These are phyloP conservation scores for Pangasianodon hypophthalmus DNA, from an alignment of 2,113 vertebrate genomes.

Conservation along the genomic window DNA sequence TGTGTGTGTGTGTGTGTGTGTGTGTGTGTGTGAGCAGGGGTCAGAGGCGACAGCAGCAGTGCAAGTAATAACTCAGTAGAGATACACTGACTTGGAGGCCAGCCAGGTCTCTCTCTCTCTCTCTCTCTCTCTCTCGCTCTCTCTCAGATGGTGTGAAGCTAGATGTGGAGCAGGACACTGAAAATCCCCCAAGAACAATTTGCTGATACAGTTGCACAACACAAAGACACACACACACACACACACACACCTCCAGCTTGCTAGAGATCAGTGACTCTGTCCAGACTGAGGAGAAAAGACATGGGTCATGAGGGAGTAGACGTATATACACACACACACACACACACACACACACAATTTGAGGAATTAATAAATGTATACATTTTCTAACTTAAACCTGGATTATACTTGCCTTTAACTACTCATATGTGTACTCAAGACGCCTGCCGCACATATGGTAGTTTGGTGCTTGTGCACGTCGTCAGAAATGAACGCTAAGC, in stretches of 20 bases:
- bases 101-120: constrained; percentile 34
- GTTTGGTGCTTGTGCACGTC: not conserved
- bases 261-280: constrained; percentile 23
- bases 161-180: constrained; percentile 3
- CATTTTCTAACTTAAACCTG: not conserved
- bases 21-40: constrained; percentile 18
- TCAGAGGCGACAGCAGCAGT: constrained; percentile 43
- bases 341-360: not conserved
- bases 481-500: not conserved
- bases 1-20: constrained; percentile 35
- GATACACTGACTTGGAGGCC: constrained; percentile 29
- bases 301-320: not conserved
- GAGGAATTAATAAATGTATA: not conserved
- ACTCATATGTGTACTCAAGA: not conserved
- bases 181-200: constrained; percentile 16
- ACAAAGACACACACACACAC: constrained; percentile 21
- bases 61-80: constrained; percentile 51
- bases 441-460: not conserved
- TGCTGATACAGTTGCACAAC: constrained; percentile 7
- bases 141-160: constrained; percentile 14
- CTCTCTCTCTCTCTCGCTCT: constrained; percentile 24
- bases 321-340: not conserved
- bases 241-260: not conserved
- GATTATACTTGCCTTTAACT: not conserved
- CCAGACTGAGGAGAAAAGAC: constrained; percentile 4